These are phyloP conservation scores for Chironomus striatipennis DNA, from an alignment of 1,140 invertebrate genomes.

Conservation along the genomic window DNA sequence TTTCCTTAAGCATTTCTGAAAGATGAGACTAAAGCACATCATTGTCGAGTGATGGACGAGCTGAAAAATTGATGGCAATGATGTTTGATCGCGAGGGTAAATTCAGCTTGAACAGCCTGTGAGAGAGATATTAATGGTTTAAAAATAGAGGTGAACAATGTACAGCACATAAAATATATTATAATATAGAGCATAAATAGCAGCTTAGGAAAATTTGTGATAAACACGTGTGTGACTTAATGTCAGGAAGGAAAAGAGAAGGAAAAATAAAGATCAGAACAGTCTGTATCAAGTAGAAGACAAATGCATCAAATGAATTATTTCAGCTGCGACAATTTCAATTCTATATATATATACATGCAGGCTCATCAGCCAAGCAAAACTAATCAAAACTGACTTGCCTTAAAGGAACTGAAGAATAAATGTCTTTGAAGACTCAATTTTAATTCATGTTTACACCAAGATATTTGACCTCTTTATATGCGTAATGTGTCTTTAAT, in stretches of 20 bases:
- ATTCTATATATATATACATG: neutral
- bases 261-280: too few relatives aligned
- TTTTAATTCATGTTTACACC: neutral
- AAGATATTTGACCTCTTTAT: neutral
- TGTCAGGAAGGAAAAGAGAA: too few relatives aligned
- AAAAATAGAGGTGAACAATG: neutral
- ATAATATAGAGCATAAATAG: neutral
- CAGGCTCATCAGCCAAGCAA: neutral
- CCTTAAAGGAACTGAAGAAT: neutral
- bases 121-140: neutral
- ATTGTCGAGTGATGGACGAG: neutral
- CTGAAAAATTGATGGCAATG: neutral
- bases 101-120: neutral
- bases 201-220: conserved; percentile 21
- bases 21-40: too few relatives aligned
- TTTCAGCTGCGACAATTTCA: conserved; percentile 22
- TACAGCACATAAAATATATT: neutral
- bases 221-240: neutral
- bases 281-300: neutral
- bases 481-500: neutral
- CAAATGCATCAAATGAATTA: conserved; percentile 5
- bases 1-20: too few relatives aligned
- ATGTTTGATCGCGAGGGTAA: conserved; percentile 9
- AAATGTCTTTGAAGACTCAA: neutral
- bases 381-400: neutral